Percentiles rank a stretch among this genome's conserved stretches.
These are phyloP conservation scores for Gibbula magus DNA, from an alignment of 2,888 invertebrate genomes.

Conservation along the genomic window DNA sequence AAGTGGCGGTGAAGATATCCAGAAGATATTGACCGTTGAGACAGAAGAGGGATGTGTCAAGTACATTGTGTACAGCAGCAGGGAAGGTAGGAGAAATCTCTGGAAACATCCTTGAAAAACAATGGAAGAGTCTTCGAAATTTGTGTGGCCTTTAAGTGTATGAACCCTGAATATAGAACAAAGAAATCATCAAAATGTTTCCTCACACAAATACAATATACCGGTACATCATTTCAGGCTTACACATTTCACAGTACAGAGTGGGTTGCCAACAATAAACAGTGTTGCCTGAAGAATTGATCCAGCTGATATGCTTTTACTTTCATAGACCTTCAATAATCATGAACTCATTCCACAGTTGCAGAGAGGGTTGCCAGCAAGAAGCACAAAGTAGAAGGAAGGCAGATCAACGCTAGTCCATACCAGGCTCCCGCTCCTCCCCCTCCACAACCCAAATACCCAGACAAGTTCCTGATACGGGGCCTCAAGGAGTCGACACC, in stretches of 20 bases:
- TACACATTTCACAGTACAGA: no score
- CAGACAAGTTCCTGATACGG: neutral
- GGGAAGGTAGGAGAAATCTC: neutral
- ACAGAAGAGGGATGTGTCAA: neutral
- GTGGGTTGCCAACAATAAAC: no score
- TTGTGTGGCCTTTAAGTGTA: no score
- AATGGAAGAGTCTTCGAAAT: no score
- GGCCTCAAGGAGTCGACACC: neutral
- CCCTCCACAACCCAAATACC: neutral
- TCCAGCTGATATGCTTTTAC: no score
- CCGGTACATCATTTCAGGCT: no score
- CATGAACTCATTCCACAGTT: neutral
- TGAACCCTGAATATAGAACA: no score
- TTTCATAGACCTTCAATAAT: no score
- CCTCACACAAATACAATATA: no score
- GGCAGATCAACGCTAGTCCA: neutral
- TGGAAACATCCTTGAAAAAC: no score
- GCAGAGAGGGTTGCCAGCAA: neutral
- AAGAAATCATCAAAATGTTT: no score
- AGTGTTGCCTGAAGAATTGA: no score
- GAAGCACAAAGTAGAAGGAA: neutral
- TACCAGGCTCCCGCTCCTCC: conserved; percentile 2
- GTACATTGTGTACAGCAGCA: neutral
- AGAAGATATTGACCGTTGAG: neutral
- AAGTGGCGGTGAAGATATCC: neutral